Percentiles rank a stretch among this genome's conserved stretches.
phyloP scores from a whole-genome alignment of 2,888 invertebrate species.

The Myopa tessellatipennis region DNA sequence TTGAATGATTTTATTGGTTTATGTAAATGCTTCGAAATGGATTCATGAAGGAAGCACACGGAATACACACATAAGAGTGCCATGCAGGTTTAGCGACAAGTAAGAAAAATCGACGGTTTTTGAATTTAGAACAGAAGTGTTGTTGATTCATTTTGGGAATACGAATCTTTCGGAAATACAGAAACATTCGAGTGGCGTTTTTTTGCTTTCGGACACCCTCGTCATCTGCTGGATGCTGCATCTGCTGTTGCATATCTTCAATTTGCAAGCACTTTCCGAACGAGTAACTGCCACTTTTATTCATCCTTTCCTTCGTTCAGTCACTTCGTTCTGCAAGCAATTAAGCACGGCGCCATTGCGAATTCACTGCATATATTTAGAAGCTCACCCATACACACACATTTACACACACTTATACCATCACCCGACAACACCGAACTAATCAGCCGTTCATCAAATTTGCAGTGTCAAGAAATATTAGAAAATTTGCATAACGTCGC shows the following conservation, averaged over 20 bases:
- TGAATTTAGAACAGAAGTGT: too few relatives aligned
- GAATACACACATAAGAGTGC: too few relatives aligned
- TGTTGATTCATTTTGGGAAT: too few relatives aligned
- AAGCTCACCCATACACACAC: background rate
- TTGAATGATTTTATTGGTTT: slow-evolving; percentile 46
- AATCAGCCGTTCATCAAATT: slow-evolving; percentile 8
- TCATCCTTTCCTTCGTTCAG: background rate
- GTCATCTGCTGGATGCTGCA: background rate
- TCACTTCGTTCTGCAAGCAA: slow-evolving; percentile 10
- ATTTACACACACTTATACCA: background rate
- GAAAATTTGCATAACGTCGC: slow-evolving; percentile 22
- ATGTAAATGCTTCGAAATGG: slow-evolving; percentile 38
- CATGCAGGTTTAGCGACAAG: too few relatives aligned
- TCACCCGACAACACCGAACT: background rate
- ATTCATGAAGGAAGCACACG: background rate
- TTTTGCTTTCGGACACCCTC: background rate
- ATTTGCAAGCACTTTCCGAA: slow-evolving; percentile 3
- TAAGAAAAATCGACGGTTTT: too few relatives aligned
- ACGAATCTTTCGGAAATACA: background rate
- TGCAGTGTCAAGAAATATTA: slow-evolving; percentile 7
- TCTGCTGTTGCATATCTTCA: slow-evolving; percentile 6
- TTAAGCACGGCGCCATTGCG: background rate
- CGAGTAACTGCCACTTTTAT: background rate
- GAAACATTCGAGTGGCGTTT: background rate
- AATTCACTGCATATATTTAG: slow-evolving; percentile 21